Base-by-base conservation (phyloP, 2,113 vertebrate species). In the Heterotis niloticus region DNA sequence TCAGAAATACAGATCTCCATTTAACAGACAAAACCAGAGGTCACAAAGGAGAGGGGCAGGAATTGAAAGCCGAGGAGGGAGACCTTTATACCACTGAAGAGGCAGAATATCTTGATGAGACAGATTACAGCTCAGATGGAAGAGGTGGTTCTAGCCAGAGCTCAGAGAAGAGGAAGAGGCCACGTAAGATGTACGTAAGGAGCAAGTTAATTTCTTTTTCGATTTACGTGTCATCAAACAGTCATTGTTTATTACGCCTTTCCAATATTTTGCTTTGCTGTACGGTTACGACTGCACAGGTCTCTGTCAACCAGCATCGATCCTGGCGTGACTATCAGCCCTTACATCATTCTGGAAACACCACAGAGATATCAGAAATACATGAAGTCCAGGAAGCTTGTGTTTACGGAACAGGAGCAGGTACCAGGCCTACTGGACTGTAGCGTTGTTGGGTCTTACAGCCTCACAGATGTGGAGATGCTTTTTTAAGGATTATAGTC, bases 101-200 rank as follows among this genome's bases (percentile, higher is more conserved):
- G 73, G 86, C 91, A 76, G 86, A 88, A 62, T 91, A 87, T 90
- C 67, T 92, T 91, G 93, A 93, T 86, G 92, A 93, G 85, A 87
- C 88, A 29, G 90, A 90, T 85, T 88, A 88, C 80, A 90, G 94
- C 81, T 87, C 89, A 91, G 92, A 78, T 83, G 90, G 87, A 76
- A 93, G 90, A 16, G 11, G 0, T 11, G 54, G 18, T 14, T 12
- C 24, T 29, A 92, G 91, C 83, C 87, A 91, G 24, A 62, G 82
- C 81, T 85, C 83, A 20, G n/a, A 54, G 54, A 26, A 78, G 79
- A 85, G 78, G 88, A 87, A 87, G 86, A 88, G 88, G 57, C 84
- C 81, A 84, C 85, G 86, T 84, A 79, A 87, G 84, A 86, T 95
- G 91, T 97, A 93, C 97, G 91, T 90, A 89, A 67, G 34, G 80